Percentiles rank a stretch among this genome's conserved stretches.
Evolutionary conservation across 2,888 invertebrate species (phyloP).

Genomic region (Latrodectus hesperus): DNA sequence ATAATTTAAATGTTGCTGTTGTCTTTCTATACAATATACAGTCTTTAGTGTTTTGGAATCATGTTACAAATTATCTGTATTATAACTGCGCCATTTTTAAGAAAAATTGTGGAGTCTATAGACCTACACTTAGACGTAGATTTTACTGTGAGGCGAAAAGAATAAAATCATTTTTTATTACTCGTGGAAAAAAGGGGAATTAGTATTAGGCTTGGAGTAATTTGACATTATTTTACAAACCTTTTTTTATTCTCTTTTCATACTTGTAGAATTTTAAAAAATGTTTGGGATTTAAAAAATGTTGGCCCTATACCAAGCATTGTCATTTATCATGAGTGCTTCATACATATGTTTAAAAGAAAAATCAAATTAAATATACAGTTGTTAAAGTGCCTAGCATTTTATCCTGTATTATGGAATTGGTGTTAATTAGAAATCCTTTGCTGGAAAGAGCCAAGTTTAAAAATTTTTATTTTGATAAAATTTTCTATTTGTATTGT

Average conservation of each 20-base stretch:
- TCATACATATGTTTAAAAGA: background rate
- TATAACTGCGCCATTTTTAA: slow-evolving; percentile 1
- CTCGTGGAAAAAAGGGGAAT: background rate
- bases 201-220: background rate
- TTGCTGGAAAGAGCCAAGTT: background rate
- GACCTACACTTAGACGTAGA: background rate
- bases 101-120: background rate
- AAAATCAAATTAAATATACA: background rate
- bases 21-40: slow-evolving; percentile 1
- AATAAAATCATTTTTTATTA: background rate
- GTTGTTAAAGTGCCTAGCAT: slow-evolving; percentile 23
- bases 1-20: background rate
- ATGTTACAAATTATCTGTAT: background rate
- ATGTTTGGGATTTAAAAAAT: background rate
- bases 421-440: background rate
- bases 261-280: background rate
- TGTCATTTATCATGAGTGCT: background rate
- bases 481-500: background rate
- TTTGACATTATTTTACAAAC: background rate
- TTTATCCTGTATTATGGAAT: slow-evolving; percentile 16
- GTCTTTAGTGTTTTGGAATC: background rate
- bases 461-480: background rate
- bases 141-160: background rate
- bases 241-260: background rate
- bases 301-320: background rate